phyloP scores from a whole-genome alignment of 2,113 vertebrate genomes.

The Triplophysa rosa region DNA sequence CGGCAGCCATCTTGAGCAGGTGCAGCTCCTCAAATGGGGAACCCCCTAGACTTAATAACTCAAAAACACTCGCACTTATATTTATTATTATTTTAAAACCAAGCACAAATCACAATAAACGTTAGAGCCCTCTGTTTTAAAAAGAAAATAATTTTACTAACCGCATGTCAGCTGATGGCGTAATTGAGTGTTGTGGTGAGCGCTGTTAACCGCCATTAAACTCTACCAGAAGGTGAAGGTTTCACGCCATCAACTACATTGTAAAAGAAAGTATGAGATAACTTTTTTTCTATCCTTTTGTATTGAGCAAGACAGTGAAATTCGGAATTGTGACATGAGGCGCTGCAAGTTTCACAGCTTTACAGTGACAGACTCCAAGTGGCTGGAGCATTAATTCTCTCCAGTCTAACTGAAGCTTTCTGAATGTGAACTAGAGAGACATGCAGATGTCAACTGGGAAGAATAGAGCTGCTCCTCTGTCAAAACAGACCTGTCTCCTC shows the following conservation, averaged over 20 bases:
- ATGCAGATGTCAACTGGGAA: constrained; percentile 35
- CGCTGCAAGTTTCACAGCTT: constrained; percentile 22
- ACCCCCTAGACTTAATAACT: too few relatives aligned
- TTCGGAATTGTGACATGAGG: constrained; percentile 1
- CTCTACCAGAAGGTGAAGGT: too few relatives aligned
- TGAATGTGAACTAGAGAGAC: constrained; percentile 60
- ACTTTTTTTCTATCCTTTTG: not conserved
- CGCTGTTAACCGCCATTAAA: too few relatives aligned
- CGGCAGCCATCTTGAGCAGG: too few relatives aligned
- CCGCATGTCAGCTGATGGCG: not conserved
- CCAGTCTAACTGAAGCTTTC: constrained; percentile 60
- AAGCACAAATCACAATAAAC: too few relatives aligned
- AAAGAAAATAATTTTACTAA: not conserved
- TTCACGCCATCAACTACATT: too few relatives aligned
- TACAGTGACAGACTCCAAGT: constrained; percentile 40
- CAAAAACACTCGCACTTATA: too few relatives aligned
- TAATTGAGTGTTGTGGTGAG: not conserved
- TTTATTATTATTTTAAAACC: too few relatives aligned
- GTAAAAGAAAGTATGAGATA: constrained; percentile 12
- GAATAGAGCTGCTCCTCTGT: constrained; percentile 29
- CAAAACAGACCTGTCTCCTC: constrained; percentile 9
- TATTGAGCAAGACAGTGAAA: too few relatives aligned
- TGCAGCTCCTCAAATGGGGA: too few relatives aligned
- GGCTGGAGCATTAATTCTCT: constrained; percentile 39
- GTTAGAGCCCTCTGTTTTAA: not conserved